These are phyloP conservation scores for Zygaena filipendulae DNA, from an alignment of 2,888 invertebrate species.

Conservation along the genomic window DNA sequence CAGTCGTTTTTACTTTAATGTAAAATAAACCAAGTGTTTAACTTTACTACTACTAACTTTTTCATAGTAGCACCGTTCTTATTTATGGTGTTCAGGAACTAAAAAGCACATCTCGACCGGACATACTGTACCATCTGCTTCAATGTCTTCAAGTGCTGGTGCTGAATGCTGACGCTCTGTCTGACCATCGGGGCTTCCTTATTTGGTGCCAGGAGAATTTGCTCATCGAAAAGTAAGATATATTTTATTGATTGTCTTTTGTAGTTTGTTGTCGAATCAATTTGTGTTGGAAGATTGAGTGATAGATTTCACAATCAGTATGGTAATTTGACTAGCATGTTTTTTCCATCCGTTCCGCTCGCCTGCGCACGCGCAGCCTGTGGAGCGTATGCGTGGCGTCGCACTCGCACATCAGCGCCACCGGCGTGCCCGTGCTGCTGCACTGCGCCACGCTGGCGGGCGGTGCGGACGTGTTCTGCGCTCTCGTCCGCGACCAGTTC, in stretches of 20 bases:
- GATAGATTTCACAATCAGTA: neutral
- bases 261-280: neutral
- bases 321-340: neutral
- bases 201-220: slow-evolving; percentile 97
- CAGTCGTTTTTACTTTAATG: too few species aligned
- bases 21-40: too few species aligned
- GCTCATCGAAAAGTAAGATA: slow-evolving; percentile 85
- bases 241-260: too few species aligned
- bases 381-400: slow-evolving; percentile 94
- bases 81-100: slow-evolving; percentile 83
- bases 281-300: too few species aligned
- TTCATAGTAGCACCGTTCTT: too few species aligned
- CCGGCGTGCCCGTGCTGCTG: slow-evolving; percentile 90
- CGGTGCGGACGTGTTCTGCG: slow-evolving; percentile 96
- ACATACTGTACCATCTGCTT: slow-evolving; percentile 92
- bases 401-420: slow-evolving; percentile 93
- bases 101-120: slow-evolving; percentile 85
- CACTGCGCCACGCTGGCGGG: slow-evolving; percentile 95
- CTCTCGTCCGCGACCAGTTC: slow-evolving; percentile 94
- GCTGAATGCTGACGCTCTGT: slow-evolving; percentile 92
- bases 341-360: neutral
- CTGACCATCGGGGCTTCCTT: slow-evolving; percentile 91
- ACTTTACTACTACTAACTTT: too few species aligned
- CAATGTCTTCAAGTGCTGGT: slow-evolving; percentile 92
- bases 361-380: slow-evolving; percentile 69